These are phyloP conservation scores for Sciurus niger DNA, from an alignment of 2,113 vertebrate genomes.

Conservation along the genomic window DNA sequence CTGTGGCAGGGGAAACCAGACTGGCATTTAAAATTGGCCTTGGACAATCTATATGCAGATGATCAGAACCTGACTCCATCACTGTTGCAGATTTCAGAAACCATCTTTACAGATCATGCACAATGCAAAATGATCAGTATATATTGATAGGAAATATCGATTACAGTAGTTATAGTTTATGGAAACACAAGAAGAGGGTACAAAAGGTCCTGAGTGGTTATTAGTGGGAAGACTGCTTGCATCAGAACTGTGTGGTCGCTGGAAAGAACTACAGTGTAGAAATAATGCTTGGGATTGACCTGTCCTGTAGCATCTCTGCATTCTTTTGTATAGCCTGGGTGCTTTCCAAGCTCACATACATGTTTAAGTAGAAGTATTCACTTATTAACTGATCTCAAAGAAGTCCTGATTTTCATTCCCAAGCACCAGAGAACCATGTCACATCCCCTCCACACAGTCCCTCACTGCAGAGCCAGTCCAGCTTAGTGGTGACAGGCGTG, in stretches of 20 bases:
- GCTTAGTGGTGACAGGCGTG: not conserved
- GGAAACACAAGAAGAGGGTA: conserved; percentile 19
- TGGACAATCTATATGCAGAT: not conserved
- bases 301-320: not conserved
- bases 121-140: conserved; percentile 21
- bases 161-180: conserved; percentile 1
- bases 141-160: conserved; percentile 44
- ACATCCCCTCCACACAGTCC: not conserved
- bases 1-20: conserved; percentile 7
- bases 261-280: not conserved
- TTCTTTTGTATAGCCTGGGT: not conserved
- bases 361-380: not conserved
- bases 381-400: not conserved
- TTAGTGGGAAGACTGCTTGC: not conserved
- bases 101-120: conserved; percentile 12
- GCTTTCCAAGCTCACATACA: not conserved
- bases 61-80: conserved; percentile 39
- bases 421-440: not conserved
- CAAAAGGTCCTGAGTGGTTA: conserved; percentile 31
- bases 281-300: not conserved
- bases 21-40: conserved; percentile 13
- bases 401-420: not conserved
- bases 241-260: not conserved
- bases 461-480: not conserved
- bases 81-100: conserved; percentile 16